A percentile compares a stretch with the other conserved stretches of the same genome.
Evolutionary conservation across 2,113 vertebrate species (phyloP).

Genomic region (Oryzias curvinotus): DNA sequence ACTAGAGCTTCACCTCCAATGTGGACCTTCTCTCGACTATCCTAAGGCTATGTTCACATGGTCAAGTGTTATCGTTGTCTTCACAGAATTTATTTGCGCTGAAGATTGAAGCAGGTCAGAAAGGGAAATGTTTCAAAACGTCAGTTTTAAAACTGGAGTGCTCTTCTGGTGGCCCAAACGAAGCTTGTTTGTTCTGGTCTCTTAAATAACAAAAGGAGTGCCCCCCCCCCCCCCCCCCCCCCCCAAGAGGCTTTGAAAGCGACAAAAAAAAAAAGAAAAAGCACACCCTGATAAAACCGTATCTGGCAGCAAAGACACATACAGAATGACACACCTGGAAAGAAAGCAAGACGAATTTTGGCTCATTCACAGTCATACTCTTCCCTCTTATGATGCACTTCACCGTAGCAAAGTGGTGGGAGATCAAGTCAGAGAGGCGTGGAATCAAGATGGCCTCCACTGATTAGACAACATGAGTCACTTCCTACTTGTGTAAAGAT

Average conservation of each 20-base stretch:
- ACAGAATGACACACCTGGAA: too few species aligned
- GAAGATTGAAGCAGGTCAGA: conserved; percentile 8
- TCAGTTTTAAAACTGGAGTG: conserved; percentile 10
- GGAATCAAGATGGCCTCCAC: conserved; percentile 63
- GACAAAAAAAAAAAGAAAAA: not conserved
- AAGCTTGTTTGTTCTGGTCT: conserved; percentile 26
- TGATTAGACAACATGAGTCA: conserved; percentile 60
- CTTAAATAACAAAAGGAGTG: conserved; percentile 34
- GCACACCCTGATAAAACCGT: not conserved
- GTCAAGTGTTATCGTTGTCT: too few species aligned
- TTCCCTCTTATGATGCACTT: conserved; percentile 28
- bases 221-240: not conserved
- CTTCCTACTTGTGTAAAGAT: conserved; percentile 70
- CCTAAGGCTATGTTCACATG: too few species aligned
- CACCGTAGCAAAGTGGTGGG: conserved; percentile 38
- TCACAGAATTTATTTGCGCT: not conserved
- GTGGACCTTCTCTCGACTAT: too few species aligned
- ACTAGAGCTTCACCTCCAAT: too few species aligned
- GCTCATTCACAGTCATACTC: conserved; percentile 16
- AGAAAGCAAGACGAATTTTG: too few species aligned
- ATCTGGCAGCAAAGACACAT: not conserved
- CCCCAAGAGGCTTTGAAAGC: not conserved
- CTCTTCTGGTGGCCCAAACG: conserved; percentile 24
- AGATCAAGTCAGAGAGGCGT: conserved; percentile 45
- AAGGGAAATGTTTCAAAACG: conserved; percentile 35